Conservation (phyloP, 2,113 vertebrate species). For the Oreotrochilus melanogaster region DNA sequence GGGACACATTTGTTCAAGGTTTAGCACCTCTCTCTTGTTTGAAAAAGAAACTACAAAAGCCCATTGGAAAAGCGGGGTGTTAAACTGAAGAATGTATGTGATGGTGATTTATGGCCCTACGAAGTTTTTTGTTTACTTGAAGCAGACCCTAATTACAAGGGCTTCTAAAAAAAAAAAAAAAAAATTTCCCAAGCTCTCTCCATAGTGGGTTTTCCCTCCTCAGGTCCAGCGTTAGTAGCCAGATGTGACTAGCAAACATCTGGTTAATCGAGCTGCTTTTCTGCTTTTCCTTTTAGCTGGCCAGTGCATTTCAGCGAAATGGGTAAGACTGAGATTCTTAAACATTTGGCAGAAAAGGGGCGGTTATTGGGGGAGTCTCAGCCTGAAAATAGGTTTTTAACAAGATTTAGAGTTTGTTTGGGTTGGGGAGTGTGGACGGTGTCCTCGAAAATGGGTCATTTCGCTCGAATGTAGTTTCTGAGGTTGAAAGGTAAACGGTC, state of each 20-base stretch:
- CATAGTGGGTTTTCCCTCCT: neutral
- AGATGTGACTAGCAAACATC: constrained; percentile 34
- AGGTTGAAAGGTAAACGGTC: neutral
- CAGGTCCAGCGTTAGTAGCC: neutral
- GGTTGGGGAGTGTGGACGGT: neutral
- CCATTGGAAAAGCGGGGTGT: constrained; percentile 75
- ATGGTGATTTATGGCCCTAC: constrained; percentile 88
- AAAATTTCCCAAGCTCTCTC: constrained; percentile 5
- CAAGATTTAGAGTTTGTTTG: neutral
- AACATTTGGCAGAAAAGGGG: neutral
- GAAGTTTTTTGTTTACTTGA: constrained; percentile 85
- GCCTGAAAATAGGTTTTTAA: neutral
- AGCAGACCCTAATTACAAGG: constrained; percentile 64
- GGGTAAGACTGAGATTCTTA: neutral
- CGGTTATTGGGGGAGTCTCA: fast-evolving
- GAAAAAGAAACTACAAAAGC: constrained; percentile 80
- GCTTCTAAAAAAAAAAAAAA: neutral
- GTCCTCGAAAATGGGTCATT: neutral
- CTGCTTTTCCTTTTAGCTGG: neutral
- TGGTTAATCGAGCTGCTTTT: neutral
- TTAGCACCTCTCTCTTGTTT: constrained; percentile 77
- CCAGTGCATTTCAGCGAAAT: neutral
- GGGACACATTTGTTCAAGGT: constrained; percentile 55
- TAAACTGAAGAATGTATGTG: constrained; percentile 79
- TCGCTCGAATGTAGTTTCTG: neutral